Percentiles rank a stretch among this genome's conserved stretches.
Evolutionary conservation across 1,140 invertebrate species (phyloP).

Genomic region (Heliconius himera): DNA sequence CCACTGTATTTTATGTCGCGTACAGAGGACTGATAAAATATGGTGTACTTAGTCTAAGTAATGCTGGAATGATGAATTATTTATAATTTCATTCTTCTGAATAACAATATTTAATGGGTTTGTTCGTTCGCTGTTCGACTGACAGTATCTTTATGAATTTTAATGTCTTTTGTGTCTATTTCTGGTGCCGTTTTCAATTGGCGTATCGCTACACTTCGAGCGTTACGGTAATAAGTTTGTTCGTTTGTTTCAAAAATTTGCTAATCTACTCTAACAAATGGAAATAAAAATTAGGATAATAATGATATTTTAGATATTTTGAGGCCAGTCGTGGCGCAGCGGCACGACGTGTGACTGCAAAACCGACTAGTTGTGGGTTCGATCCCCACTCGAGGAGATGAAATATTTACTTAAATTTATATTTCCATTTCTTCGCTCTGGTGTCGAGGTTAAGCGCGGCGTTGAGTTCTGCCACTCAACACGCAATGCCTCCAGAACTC

Average conservation of each 20-base stretch:
- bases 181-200: constrained; percentile 1
- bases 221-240: not conserved
- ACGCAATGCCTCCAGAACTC: too few species aligned
- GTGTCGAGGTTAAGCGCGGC: too few species aligned
- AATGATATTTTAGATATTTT: too few species aligned
- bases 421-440: too few species aligned
- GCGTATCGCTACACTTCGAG: not conserved
- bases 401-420: too few species aligned
- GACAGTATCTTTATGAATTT: not conserved
- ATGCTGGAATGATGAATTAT: constrained; percentile 72
- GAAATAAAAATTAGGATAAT: too few species aligned
- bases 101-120: constrained; percentile 42
- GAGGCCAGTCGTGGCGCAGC: too few species aligned
- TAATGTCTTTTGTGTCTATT: constrained; percentile 3
- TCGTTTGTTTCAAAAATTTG: not conserved
- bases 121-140: constrained; percentile 1
- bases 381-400: too few species aligned
- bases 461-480: too few species aligned
- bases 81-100: constrained; percentile 63
- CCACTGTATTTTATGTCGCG: constrained; percentile 74
- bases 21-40: constrained; percentile 70
- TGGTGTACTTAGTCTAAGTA: constrained; percentile 73
- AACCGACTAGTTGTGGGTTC: too few species aligned
- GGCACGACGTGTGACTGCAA: too few species aligned
- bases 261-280: not conserved